Evolutionary conservation across 2,888 invertebrate genomes (phyloP).

Genomic region (Mesorhabditis belari): DNA sequence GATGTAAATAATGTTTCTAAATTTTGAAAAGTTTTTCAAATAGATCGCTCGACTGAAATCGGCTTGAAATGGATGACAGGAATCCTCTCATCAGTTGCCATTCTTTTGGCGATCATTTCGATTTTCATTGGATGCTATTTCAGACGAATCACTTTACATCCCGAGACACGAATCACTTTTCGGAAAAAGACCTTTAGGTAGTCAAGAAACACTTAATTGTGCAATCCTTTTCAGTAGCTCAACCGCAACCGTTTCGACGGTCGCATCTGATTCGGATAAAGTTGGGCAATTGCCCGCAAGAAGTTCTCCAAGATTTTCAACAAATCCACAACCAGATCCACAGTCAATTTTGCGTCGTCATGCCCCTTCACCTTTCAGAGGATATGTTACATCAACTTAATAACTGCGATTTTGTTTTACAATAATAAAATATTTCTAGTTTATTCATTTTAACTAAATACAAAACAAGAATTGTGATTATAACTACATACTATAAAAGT

Average conservation of each 20-base stretch:
- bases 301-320: neutral
- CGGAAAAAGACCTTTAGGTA: constrained; percentile 18
- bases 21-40: neutral
- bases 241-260: neutral
- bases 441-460: no score
- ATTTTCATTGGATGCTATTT: constrained; percentile 31
- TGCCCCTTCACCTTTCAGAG: neutral
- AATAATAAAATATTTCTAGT: no score
- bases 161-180: constrained; percentile 22
- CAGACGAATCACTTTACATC: constrained; percentile 21
- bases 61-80: constrained; percentile 35
- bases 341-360: neutral
- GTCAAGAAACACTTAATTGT: neutral
- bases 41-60: constrained; percentile 20
- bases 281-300: no score
- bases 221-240: neutral
- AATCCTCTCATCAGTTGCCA: constrained; percentile 18
- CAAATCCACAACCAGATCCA: neutral
- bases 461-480: no score
- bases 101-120: constrained; percentile 19
- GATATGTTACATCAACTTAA: neutral
- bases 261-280: no score
- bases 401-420: no score
- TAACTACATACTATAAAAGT: no score
- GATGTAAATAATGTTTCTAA: constrained; percentile 19